These are phyloP conservation scores for Erethizon dorsatum DNA, from an alignment of 2,797 vertebrate genomes.

Conservation along the genomic window DNA sequence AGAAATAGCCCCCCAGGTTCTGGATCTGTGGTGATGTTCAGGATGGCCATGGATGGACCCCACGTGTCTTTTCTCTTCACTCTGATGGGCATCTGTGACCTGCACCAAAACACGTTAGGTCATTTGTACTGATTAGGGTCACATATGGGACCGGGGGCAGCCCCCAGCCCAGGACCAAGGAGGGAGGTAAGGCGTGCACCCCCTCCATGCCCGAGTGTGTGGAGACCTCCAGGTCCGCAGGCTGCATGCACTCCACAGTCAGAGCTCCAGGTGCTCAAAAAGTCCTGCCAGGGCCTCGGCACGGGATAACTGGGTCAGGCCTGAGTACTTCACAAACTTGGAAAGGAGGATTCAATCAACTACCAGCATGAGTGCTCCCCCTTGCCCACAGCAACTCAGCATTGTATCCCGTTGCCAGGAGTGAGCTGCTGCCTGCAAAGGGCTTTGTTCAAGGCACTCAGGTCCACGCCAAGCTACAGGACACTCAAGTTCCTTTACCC, in stretches of 20 bases:
- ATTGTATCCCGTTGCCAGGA: background rate
- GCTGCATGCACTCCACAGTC: background rate
- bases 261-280: background rate
- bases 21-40: background rate
- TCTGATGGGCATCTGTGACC: background rate
- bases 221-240: background rate
- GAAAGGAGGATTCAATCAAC: background rate
- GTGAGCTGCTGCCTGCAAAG: background rate
- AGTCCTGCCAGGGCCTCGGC: background rate
- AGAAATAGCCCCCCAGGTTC: background rate
- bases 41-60: background rate
- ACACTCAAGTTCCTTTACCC: background rate
- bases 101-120: background rate
- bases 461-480: fast-evolving
- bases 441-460: background rate
- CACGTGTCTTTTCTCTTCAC: background rate
- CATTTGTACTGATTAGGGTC: background rate
- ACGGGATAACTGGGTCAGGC: background rate
- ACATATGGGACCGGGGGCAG: background rate
- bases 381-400: background rate
- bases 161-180: too few species aligned
- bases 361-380: background rate
- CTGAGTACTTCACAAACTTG: background rate
- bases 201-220: background rate
- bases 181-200: fast-evolving